Evolutionary conservation across 1,140 invertebrate genomes (phyloP), one percentile per base, ranked within the genome.

Genomic region (Schlechtendalia chinensis): DNA sequence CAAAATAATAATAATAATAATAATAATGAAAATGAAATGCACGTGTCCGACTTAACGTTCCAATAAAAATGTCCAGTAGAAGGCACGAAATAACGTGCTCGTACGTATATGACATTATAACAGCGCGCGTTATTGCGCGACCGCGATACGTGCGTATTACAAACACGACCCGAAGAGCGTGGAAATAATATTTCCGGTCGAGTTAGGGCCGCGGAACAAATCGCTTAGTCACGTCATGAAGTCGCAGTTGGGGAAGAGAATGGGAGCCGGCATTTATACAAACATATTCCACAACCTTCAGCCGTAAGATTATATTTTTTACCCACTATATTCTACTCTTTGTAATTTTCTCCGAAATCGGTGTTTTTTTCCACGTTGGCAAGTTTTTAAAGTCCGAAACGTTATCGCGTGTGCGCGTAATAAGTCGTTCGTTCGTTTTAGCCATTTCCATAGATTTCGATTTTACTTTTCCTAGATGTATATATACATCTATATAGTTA

Each of bases 201-300:
- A 22, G 19, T 56, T 22, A 22, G 3, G 19, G 39, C 19, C n/a
- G 5, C 32, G 32, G n/a, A 67, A 6, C 5, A 12, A 67, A 67
- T 67, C 39, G n/a, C 65, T 67, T 47, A 45, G 29, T 67, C 32
- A 22, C 39, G 24, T 29, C 59, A 67, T 22, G n/a, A 67, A 67
- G n/a, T n/a, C 39, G 45, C 19, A n/a, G 6, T 63, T 32, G 5
- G 47, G 14, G 32, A 39, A 39, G 32, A 8, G 32, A 39, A 39
- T 8, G 32, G 32, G 3, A 39, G 32, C 32, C n/a, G 29, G 1
- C 29, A 22, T 39, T 39, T n/a, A 65, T 32, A 65, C 63, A 65
- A 67, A 67, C 65, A 67, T 27, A n/a, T 67, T 47, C n/a, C 22
- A 4, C 19, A 67, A 67, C 65, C 65, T 67, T 47, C 32, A 67